phyloP scores from a whole-genome alignment of 2,113 vertebrate species.

The Aegithalos caudatus region DNA sequence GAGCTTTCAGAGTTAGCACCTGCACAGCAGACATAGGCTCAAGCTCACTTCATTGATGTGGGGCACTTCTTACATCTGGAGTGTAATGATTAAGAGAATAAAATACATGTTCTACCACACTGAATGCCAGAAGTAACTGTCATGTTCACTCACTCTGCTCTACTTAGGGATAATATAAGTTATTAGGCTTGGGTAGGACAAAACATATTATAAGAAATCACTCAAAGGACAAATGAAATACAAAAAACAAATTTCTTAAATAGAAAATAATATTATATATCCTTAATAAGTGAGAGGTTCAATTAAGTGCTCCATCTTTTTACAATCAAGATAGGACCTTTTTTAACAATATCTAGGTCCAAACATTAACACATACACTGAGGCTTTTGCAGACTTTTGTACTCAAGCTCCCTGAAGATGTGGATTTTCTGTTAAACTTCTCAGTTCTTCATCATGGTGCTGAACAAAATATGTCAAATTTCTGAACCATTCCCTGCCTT shows the following conservation, averaged over 20 bases:
- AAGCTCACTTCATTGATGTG: conserved; percentile 45
- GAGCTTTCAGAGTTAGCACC: conserved; percentile 16
- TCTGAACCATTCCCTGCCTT: not conserved
- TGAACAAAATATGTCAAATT: not conserved
- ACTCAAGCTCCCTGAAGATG: not conserved
- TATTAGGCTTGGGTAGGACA: not conserved
- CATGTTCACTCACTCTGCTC: not conserved
- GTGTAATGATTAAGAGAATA: not conserved
- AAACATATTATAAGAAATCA: not conserved
- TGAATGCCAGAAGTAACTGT: conserved; percentile 25
- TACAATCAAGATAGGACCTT: not conserved
- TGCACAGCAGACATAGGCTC: conserved; percentile 15
- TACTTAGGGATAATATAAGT: not conserved
- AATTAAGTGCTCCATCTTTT: not conserved
- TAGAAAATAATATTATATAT: not conserved
- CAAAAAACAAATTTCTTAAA: not conserved
- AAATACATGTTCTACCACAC: not conserved
- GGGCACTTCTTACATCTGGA: conserved; percentile 39
- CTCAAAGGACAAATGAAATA: not conserved
- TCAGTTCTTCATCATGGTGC: not conserved
- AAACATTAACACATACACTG: not conserved
- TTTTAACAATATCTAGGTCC: not conserved
- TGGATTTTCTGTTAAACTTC: not conserved
- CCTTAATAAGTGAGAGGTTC: not conserved
- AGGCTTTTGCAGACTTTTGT: not conserved